phyloP scores from a whole-genome alignment of 2,797 vertebrate species.

The Gambelia wislizenii region DNA sequence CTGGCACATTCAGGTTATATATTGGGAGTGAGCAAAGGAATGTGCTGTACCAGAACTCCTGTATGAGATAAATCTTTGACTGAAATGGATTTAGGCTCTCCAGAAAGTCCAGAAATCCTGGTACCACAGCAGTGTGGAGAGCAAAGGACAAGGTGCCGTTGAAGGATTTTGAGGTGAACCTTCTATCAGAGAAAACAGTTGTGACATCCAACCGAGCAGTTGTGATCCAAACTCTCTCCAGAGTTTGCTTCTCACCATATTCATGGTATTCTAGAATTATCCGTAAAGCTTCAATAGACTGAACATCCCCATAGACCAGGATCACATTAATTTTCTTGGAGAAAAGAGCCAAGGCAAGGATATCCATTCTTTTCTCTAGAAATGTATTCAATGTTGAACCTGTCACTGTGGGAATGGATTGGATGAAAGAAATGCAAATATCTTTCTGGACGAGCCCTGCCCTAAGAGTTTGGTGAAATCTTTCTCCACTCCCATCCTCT shows the following conservation, averaged over 20 bases:
- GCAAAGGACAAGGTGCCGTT: conserved; percentile 1
- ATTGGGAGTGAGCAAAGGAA: background rate
- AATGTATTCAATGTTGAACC: too few relatives aligned
- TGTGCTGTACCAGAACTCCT: background rate
- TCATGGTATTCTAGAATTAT: background rate
- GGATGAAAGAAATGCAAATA: background rate
- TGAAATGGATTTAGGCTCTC: background rate
- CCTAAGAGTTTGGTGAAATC: background rate
- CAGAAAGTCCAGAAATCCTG: background rate
- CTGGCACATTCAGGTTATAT: fast-evolving
- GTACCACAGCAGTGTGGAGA: background rate
- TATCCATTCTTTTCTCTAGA: background rate
- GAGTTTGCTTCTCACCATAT: fast-evolving
- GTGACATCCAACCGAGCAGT: background rate
- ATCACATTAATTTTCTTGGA: background rate
- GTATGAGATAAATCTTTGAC: background rate
- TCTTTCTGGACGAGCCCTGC: background rate
- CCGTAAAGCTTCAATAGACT: background rate
- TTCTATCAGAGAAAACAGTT: fast-evolving
- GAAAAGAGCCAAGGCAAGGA: fast-evolving
- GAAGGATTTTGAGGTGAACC: background rate
- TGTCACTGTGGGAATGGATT: background rate
- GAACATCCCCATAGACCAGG: background rate
- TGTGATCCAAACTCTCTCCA: background rate
- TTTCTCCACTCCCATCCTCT: conserved; percentile 3